Conservation (phyloP, 2,888 invertebrate genomes). For the Calameuta filiformis region DNA sequence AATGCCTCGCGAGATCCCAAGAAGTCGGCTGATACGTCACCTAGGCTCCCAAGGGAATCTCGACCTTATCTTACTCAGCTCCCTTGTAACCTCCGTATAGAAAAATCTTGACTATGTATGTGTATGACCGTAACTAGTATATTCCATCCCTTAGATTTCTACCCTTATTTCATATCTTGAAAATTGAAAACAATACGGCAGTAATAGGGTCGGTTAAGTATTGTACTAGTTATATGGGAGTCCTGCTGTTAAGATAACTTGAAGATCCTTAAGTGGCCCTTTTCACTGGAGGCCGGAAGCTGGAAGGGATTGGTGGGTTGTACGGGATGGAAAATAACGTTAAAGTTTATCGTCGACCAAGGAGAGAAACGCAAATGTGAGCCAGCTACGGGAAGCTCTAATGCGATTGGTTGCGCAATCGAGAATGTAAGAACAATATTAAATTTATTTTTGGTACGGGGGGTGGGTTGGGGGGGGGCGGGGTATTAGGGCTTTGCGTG, state of each 20-base stretch:
- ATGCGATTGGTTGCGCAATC: slow-evolving; percentile 49
- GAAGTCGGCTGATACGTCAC: slow-evolving; percentile 55
- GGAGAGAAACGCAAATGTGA: slow-evolving; percentile 22
- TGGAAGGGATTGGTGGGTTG: background rate
- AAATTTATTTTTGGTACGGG: slow-evolving; percentile 48
- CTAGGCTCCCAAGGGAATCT: slow-evolving; percentile 50
- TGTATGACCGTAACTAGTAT: slow-evolving; percentile 17
- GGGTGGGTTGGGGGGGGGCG: slow-evolving; percentile 12
- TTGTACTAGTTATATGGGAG: background rate
- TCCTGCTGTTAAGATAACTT: background rate
- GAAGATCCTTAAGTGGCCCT: background rate
- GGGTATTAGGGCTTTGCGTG: slow-evolving; percentile 26
- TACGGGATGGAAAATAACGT: background rate
- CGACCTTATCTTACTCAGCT: slow-evolving; percentile 50
- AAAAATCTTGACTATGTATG: background rate
- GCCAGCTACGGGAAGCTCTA: slow-evolving; percentile 29
- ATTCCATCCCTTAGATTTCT: background rate
- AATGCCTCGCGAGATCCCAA: slow-evolving; percentile 62
- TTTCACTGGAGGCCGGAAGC: background rate
- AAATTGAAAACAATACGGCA: background rate
- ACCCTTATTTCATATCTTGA: background rate
- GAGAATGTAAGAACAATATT: slow-evolving; percentile 51
- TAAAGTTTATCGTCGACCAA: background rate
- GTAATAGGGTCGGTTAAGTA: background rate
- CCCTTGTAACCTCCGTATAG: slow-evolving; percentile 33